A percentile compares a stretch with the other conserved stretches of the same genome.
phyloP scores from a whole-genome alignment of 2,113 vertebrate genomes.

The Rhineura floridana region DNA sequence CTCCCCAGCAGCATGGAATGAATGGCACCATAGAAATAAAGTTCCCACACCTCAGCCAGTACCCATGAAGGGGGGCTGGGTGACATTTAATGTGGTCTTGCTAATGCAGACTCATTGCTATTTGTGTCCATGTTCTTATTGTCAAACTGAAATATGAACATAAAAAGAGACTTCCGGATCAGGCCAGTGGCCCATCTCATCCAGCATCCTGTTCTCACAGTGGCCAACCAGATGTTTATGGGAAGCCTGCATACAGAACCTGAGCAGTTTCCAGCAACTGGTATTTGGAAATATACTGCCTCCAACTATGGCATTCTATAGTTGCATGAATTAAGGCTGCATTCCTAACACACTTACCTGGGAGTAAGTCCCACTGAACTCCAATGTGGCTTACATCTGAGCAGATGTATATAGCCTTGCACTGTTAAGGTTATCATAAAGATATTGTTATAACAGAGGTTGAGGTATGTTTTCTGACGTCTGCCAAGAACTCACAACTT shows the following conservation, averaged over 20 bases:
- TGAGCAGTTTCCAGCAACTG: too few relatives aligned
- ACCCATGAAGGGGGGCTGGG: neutral
- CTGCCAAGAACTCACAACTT: neutral
- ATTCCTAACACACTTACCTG: neutral
- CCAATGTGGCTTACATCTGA: neutral
- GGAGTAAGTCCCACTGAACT: neutral
- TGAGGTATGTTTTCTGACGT: neutral
- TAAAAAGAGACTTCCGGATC: too few relatives aligned
- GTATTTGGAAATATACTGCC: too few relatives aligned
- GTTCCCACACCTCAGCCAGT: too few relatives aligned
- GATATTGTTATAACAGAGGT: neutral
- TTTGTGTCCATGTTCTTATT: neutral
- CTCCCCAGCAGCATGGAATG: neutral
- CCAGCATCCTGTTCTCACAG: too few relatives aligned
- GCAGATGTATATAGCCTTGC: neutral
- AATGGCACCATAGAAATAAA: neutral
- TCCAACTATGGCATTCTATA: too few relatives aligned
- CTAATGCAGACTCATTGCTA: neutral
- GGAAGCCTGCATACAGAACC: too few relatives aligned
- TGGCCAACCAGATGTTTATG: too few relatives aligned
- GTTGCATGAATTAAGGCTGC: neutral
- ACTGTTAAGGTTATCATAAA: neutral
- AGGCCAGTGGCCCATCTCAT: too few relatives aligned
- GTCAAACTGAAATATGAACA: neutral
- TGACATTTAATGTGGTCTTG: neutral